Conservation (phyloP, 2,888 invertebrate genomes). For the Cryptops parisi region DNA sequence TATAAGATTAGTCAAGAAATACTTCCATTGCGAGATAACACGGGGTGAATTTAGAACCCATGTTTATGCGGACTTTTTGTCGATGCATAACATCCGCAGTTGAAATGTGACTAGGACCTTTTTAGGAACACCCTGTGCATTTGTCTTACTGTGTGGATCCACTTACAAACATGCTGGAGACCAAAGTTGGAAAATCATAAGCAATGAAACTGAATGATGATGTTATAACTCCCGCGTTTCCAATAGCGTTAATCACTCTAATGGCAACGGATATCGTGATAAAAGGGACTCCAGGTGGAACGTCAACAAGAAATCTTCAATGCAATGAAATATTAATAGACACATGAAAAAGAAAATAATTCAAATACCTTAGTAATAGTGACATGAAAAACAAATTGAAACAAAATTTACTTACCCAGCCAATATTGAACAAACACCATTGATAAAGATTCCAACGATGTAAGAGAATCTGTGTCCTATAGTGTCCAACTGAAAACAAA, state of each 20-base stretch:
- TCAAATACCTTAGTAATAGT: neutral
- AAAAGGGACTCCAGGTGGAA: slow-evolving; percentile 21
- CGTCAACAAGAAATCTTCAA: slow-evolving; percentile 21
- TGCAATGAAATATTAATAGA: neutral
- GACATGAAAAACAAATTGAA: neutral
- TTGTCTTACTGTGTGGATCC: neutral
- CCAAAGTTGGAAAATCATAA: slow-evolving; percentile 22
- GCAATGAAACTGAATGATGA: slow-evolving; percentile 23
- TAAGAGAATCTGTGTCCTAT: slow-evolving; percentile 23
- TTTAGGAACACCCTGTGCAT: too few species aligned
- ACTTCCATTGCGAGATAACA: too few species aligned
- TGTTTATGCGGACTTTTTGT: too few species aligned
- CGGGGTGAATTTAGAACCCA: too few species aligned
- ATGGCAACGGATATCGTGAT: slow-evolving; percentile 21
- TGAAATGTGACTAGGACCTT: too few species aligned
- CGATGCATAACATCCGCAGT: too few species aligned
- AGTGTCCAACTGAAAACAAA: slow-evolving; percentile 19
- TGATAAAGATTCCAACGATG: slow-evolving; percentile 21
- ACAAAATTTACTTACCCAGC: slow-evolving; percentile 21
- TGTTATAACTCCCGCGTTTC: slow-evolving; percentile 22
- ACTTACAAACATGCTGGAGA: slow-evolving; percentile 24
- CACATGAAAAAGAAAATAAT: too few species aligned
- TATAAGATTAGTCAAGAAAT: too few species aligned
- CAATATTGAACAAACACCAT: slow-evolving; percentile 22
- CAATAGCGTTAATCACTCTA: slow-evolving; percentile 22